Evolutionary conservation across 2,113 vertebrate genomes (phyloP), one percentile per base, ranked within the genome.

Genomic region (Chaetura pelagica): DNA sequence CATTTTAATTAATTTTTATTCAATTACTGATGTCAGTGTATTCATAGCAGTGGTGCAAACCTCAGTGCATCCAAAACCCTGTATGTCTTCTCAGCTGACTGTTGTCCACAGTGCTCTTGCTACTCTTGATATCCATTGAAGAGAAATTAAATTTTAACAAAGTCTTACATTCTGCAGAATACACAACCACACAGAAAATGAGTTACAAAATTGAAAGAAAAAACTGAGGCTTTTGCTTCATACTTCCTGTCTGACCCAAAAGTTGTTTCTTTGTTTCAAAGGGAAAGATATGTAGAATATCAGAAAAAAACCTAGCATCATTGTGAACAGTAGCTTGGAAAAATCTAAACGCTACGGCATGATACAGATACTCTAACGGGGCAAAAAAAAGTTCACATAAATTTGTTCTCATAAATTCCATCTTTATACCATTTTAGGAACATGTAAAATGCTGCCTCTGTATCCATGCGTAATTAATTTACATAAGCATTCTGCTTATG

Each of bases 281-380:
- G 62, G 16, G 57, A 82, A 66, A 54, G 42, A 30, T 10, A 77
- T 62, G 27, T 34, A 71, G 27, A 51, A 34, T 51, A 59, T 51
- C 26, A 78, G 68, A 82, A 90, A 94, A 75, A 38, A 38, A n/a
- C 40, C 7, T 32, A 30, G 9, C 19, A 67, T 55, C 14, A 48
- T 48, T 0, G 0, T 55, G 57, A 79, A 46, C 27, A 77, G 23
- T 12, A 62, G 6, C 17, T 29, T n/a, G 26, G 49, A 68, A 91
- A 77, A 77, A 68, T 77, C 18, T 38, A 35, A 77, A 57, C 27
- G 8, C 35, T 2, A 1, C 71, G 34, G 76, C 86, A 82, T 0
- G 0, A 79, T 8, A 21, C 38, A 19, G 19, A 42, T 68, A 27
- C 24, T 72, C 14, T n/a, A 87, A 78, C 6, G 12, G 10, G 21